Conservation (phyloP, 2,797 vertebrate genomes). For the Semotilus atromaculatus region DNA sequence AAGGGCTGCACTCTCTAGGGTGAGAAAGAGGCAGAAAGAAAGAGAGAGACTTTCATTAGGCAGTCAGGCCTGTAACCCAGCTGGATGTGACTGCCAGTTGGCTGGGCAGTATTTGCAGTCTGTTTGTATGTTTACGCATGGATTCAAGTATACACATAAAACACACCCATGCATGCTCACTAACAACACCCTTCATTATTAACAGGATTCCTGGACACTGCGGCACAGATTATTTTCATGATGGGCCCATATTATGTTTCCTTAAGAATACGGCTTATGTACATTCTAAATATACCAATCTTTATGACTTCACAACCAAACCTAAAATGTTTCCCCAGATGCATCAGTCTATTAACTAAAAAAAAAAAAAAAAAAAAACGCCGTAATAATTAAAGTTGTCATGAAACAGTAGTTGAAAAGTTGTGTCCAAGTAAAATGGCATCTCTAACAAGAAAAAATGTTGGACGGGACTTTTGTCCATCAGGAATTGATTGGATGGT, state of each 20-base stretch:
- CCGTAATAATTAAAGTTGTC: neutral
- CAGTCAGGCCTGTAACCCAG: constrained; percentile 76
- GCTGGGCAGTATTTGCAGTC: constrained; percentile 62
- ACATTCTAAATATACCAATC: neutral
- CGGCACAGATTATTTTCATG: constrained; percentile 1
- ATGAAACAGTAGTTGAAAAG: neutral
- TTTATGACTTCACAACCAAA: neutral
- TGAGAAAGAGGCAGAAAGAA: constrained; percentile 72
- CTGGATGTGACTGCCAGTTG: constrained; percentile 78
- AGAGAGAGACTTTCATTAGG: constrained; percentile 79
- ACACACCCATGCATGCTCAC: constrained; percentile 36
- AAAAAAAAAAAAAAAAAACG: neutral
- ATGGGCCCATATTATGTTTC: neutral
- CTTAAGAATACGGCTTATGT: neutral
- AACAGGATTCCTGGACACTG: constrained; percentile 24
- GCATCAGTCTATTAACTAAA: neutral
- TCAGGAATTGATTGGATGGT: neutral
- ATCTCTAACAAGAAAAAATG: neutral
- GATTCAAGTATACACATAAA: constrained; percentile 28
- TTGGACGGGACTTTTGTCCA: neutral
- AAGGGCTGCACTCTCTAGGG: constrained; percentile 50
- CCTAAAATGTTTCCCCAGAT: neutral
- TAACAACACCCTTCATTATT: constrained; percentile 37
- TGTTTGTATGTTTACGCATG: constrained; percentile 47
- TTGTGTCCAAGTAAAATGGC: too few species aligned